Evolutionary conservation across 2,888 invertebrate species (phyloP).

Genomic region (Camptogramma bilineatum): DNA sequence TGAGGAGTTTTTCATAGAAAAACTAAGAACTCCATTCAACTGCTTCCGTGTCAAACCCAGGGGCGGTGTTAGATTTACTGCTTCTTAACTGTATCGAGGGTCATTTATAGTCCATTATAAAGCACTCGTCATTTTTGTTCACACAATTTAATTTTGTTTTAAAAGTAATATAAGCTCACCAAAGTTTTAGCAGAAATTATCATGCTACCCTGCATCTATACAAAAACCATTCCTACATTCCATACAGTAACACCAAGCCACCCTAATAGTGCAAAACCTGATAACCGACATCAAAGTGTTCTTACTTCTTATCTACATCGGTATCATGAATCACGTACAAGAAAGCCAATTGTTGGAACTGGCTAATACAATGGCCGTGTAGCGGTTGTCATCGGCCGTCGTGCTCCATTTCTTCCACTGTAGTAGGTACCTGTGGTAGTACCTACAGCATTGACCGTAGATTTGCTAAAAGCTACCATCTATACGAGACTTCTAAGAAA

Average conservation of each 20-base stretch:
- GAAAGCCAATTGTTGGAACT: slow-evolving; percentile 49
- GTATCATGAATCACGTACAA: slow-evolving; percentile 49
- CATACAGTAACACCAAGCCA: background rate
- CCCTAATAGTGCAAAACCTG: slow-evolving; percentile 29
- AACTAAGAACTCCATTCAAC: too few species aligned
- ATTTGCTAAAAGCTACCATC: slow-evolving; percentile 36
- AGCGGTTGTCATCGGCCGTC: slow-evolving; percentile 57
- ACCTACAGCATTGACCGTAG: slow-evolving; percentile 24
- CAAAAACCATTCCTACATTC: background rate
- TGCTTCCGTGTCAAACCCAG: too few species aligned
- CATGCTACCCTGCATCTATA: background rate
- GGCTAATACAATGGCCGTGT: slow-evolving; percentile 53
- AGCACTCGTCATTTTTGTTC: too few species aligned
- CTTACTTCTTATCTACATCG: slow-evolving; percentile 40
- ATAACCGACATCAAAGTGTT: slow-evolving; percentile 30
- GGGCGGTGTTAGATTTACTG: too few species aligned
- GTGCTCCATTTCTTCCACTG: slow-evolving; percentile 54
- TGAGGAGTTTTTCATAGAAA: too few species aligned
- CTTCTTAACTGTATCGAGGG: too few species aligned
- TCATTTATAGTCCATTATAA: too few species aligned
- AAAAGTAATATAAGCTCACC: background rate
- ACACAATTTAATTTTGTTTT: too few species aligned
- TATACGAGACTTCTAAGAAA: slow-evolving; percentile 31
- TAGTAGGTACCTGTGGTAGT: slow-evolving; percentile 15
- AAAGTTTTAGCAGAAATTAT: background rate